Percentiles rank a stretch among this genome's conserved stretches.
Evolutionary conservation across 2,888 invertebrate genomes (phyloP).

Genomic region (Archaeoteleia sp.): DNA sequence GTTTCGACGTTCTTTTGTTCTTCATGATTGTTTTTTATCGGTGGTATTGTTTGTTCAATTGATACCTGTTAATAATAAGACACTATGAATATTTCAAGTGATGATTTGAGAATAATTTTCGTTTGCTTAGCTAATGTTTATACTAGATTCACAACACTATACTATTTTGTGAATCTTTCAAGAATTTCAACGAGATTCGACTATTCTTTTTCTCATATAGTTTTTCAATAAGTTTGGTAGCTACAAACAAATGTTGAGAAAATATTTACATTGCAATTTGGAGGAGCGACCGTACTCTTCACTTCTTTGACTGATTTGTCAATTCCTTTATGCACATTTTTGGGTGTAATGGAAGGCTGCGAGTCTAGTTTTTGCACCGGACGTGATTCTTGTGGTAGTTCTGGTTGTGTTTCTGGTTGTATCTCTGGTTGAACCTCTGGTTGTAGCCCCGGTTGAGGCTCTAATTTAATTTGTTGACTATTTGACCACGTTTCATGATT

Average conservation of each 20-base stretch:
- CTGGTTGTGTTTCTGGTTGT: slow-evolving; percentile 17
- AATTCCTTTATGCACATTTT: slow-evolving; percentile 51
- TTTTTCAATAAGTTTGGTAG: too few species aligned
- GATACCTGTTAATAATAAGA: slow-evolving; percentile 5
- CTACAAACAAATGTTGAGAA: neutral
- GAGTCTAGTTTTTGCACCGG: slow-evolving; percentile 35
- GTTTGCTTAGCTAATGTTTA: too few species aligned
- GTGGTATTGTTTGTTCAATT: slow-evolving; percentile 5
- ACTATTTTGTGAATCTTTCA: too few species aligned
- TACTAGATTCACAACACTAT: too few species aligned
- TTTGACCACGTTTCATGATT: slow-evolving; percentile 65
- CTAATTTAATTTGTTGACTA: slow-evolving; percentile 51
- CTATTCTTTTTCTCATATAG: neutral
- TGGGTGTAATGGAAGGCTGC: slow-evolving; percentile 55
- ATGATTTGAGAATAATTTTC: neutral
- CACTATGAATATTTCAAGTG: neutral
- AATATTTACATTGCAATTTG: slow-evolving; percentile 57
- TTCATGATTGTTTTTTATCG: slow-evolving; percentile 12
- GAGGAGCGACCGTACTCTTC: slow-evolving; percentile 53
- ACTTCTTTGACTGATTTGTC: slow-evolving; percentile 45
- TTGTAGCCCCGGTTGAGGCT: slow-evolving; percentile 29
- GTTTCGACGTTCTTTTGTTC: slow-evolving; percentile 10
- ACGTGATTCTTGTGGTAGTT: slow-evolving; percentile 9
- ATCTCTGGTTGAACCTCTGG: slow-evolving; percentile 4
- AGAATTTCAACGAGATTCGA: too few species aligned